Evolutionary conservation across 1,140 invertebrate genomes (phyloP), one percentile per base, ranked within the genome.

Genomic region (Pseudomyrmex dendroicus): DNA sequence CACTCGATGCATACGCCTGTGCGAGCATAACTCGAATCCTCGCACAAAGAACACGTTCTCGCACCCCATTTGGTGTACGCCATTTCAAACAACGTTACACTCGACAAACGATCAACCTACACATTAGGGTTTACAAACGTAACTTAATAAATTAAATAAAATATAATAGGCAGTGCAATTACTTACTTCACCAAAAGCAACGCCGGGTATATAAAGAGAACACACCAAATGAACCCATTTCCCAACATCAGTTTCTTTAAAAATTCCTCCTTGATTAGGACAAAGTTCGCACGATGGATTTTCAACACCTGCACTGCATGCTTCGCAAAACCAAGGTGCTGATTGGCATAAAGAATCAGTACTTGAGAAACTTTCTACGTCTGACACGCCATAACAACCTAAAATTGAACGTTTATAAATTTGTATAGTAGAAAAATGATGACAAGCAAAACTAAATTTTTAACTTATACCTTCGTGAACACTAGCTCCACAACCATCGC

Each of bases 201-300:
- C 98, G n/a, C 98, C 98, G 52, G 98, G 98, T 48, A 98, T 98
- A 93, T 99, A 99, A 15, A 99, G 95, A 5, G 98, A 98, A 95
- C 99, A 99, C 10, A 99, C 97, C 50, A 99, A 94, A 95, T 99
- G 99, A 17, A 99, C 98, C 99, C 99, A 99, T 92, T 98, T 98
- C 59, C 98, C 98, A 67, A 98, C 97, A 95, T 98, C 98, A 2
- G 98, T 99, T 94, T 99, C 98, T 94, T 99, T 99, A 91, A 98
- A 99, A 86, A 99, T 98, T 66, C 98, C 98, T 90, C 98, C 98
- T 96, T 92, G 94, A 44, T 94, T 94, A 3, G 98, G 98, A 92
- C 98, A 99, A 8, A 99, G 93, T 94, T 98, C 98, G 93, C 98
- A 98, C 17, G 95, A 95, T 0, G 98, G 98, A 94, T 97, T 97